Base-by-base conservation (phyloP, 2,888 invertebrate genomes). In the Amblyteles armatorius region DNA sequence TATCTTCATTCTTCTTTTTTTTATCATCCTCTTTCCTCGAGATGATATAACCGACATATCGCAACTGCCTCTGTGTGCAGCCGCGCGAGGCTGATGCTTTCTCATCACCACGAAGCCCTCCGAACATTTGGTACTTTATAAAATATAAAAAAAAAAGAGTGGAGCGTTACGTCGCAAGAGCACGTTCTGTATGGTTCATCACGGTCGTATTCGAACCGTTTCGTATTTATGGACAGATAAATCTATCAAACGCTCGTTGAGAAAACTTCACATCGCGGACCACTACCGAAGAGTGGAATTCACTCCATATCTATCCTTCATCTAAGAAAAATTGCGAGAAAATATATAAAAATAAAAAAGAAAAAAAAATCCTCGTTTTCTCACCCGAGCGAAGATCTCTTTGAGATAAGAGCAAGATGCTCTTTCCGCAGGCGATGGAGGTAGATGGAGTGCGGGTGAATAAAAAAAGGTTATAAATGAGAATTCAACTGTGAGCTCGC, bases 81-180 rank as follows among this genome's bases (percentile, higher is more conserved):
- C 57, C 55, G 57, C 67, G 72, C 40, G 9, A 55, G 26, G 3
- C 48, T 26, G 26, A 72, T 48, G 67, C 65, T 78, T 79, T 78
- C 73, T 68, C 50, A 83, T 73, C 50, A 26, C 13, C 50, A 52
- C 29, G 60, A 73, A 40, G 55, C 60, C 55, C 36, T 71, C 7
- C 50, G 9, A n/a, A 13, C 50, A 19, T 50, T 50, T 52, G 6
- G 55, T 19, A 55, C 19, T 55, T 55, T 55, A 55, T 55, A 22
- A 55, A 22, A 22, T 11, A 22, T 22, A 19, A 77, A 22, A 19
- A 55, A 22, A 55, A 26, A 57, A 57, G 22, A 26, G 26, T 13
- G 26, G 26, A 22, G 22, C 44, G 65, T 65, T 11, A 55, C 79
- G 19, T 79, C 9, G 40, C 33, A 48, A 50, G 33, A 29, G 16